Evolutionary conservation across 2,113 vertebrate species (phyloP).

Genomic region (Hippocampus comes): DNA sequence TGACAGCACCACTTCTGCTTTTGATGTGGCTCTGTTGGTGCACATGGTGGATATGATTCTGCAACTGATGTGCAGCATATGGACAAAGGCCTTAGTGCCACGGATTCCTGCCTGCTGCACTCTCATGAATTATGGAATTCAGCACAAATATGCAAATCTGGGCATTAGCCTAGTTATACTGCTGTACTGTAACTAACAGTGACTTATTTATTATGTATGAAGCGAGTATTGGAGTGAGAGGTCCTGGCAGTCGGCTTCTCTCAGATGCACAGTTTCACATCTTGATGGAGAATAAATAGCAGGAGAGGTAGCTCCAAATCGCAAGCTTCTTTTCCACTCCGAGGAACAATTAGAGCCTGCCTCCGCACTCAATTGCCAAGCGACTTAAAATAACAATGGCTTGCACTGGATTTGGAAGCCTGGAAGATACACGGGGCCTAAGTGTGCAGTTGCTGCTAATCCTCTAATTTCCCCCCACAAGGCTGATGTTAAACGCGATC

Average conservation of each 20-base stretch:
- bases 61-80: conserved; percentile 23
- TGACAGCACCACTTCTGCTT: conserved; percentile 32
- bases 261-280: conserved; percentile 40
- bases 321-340: conserved; percentile 31
- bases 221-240: conserved; percentile 51
- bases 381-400: conserved; percentile 67
- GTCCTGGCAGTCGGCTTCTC: conserved; percentile 50
- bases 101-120: conserved; percentile 32
- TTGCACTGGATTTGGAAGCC: conserved; percentile 66
- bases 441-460: conserved; percentile 74
- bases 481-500: conserved; percentile 63
- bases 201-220: conserved; percentile 74
- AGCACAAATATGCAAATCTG: conserved; percentile 72
- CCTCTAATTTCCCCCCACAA: conserved; percentile 67
- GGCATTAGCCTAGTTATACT: conserved; percentile 71
- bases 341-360: conserved; percentile 53
- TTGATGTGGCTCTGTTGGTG: conserved; percentile 12
- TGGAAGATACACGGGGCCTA: conserved; percentile 56
- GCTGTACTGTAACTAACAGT: conserved; percentile 67
- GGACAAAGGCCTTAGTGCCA: conserved; percentile 38
- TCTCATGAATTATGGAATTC: conserved; percentile 70
- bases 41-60: conserved; percentile 13
- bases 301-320: conserved; percentile 49
- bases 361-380: conserved; percentile 56
- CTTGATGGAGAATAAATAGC: conserved; percentile 46